Conservation (phyloP, 2,888 invertebrate species). For the Bembecia ichneumoniformis region DNA sequence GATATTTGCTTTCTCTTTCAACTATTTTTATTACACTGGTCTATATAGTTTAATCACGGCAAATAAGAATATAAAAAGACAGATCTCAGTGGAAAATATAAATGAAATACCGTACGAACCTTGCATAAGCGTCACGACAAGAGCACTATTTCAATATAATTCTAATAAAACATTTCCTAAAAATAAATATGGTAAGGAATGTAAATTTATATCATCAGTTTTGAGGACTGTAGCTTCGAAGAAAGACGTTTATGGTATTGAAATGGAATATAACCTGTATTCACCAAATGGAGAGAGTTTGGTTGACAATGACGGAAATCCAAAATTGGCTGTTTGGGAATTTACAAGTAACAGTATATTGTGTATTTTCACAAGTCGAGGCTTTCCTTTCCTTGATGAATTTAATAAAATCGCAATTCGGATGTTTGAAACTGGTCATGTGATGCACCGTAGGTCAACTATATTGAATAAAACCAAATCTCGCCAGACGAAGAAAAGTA, state of each 20-base stretch:
- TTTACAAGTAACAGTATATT: neutral
- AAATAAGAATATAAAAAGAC: slow-evolving; percentile 10
- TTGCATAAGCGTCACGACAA: slow-evolving; percentile 28
- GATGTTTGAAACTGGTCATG: slow-evolving; percentile 9
- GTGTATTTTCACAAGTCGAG: slow-evolving; percentile 1
- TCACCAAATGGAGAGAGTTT: neutral
- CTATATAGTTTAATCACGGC: slow-evolving; percentile 36
- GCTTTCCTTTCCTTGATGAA: slow-evolving; percentile 6
- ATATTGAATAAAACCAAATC: slow-evolving; percentile 8
- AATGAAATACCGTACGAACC: slow-evolving; percentile 25
- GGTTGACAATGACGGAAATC: neutral
- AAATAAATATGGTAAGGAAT: slow-evolving; percentile 18
- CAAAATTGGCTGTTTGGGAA: neutral
- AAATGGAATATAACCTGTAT: slow-evolving; percentile 22
- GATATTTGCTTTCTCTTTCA: slow-evolving; percentile 42
- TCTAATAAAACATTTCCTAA: slow-evolving; percentile 30
- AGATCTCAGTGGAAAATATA: slow-evolving; percentile 19
- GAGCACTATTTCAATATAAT: slow-evolving; percentile 26
- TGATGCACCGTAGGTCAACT: neutral
- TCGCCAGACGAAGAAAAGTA: slow-evolving; percentile 4
- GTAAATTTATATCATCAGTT: slow-evolving; percentile 19
- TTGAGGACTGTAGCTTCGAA: slow-evolving; percentile 26
- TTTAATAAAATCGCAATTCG: slow-evolving; percentile 1
- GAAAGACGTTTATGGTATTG: slow-evolving; percentile 25
- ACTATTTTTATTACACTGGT: slow-evolving; percentile 41